Evolutionary conservation across 2,888 invertebrate species (phyloP), one percentile per base, ranked within the genome.

Genomic region (Syrista parreyssii): DNA sequence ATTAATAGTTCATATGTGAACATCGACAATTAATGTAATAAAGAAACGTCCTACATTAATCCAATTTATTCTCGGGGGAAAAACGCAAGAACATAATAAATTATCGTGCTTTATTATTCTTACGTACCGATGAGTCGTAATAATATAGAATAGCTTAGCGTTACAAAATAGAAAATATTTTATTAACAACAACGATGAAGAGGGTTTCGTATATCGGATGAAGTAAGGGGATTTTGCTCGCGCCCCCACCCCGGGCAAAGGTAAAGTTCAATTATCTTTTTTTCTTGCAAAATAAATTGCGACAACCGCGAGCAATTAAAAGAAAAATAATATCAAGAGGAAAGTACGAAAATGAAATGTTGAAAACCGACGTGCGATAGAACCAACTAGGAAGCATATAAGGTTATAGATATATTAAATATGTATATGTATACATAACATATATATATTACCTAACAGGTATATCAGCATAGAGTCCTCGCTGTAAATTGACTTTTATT

Each of bases 111-210:
- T 71, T 31, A 71, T 36, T 74, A n/a, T 30, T 74, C 11, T 30
- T 74, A 74, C 23, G 30, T 74, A 74, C 74, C 74, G n/a, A 74
- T 36, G 35, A 55, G 36, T 74, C 30, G 35, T 34, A 71, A 74
- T 74, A 74, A 35, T 35, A 23, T 23, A 74, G 33, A 74, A 33
- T 74, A 74, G 74, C 35, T 74, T 74, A 74, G 74, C 33, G 36
- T 74, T 74, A 74, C 36, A 35, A 74, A 35, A 74, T 74, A 74
- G 74, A 74, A 74, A 74, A 74, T 35, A 74, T 74, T 74, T 74
- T 74, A 35, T 32, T 74, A 74, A 35, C 74, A 73, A 72, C 72
- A 34, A 35, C 36, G 33, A 74, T 11, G 30, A 71, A 71, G 71
- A 40, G 74, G 35, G 23, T 74, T 69, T 71, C 71, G 15, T 71